Evolutionary conservation across 2,797 vertebrate genomes (phyloP), one percentile per base, ranked within the genome.

Genomic region (Platyrinchus mystaceus): DNA sequence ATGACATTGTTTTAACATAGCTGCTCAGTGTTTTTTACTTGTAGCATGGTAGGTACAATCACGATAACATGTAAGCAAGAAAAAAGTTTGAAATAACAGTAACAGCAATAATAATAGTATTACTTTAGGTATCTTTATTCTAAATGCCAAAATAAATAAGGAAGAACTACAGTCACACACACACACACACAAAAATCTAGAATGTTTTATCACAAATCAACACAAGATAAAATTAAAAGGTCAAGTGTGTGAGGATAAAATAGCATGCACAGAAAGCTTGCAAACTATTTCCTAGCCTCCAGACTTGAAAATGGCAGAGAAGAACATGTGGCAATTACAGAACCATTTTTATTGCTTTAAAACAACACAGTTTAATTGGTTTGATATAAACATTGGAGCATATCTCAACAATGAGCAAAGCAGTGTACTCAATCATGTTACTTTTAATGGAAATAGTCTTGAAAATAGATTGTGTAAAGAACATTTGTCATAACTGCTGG

Each of bases 361-460:
- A 96, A 87, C 83, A 94, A 74, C 87, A 89, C 77, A 70, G 59
- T 56, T 91, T 93, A 89, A 93, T 92, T 94, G 86, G 69, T 41
- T 91, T 77, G 37, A 93, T 91, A 95, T 87, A 97, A 96, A 94
- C 85, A 95, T 60, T 89, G 84, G 87, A 96, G 85, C 87, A 93
- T 93, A 95, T 94, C 84, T 94, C 73, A 84, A 87, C 80, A 92
- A 77, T 81, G 76, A 96, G 84, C 68, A 95, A 94, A 70, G 81
- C 82, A 78, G 44, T 37, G 12, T 53, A 95, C 70, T 93, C 95
- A 97, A 55, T 97, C 96, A 94, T 83, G 87, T 90, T 89, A 87
- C 84, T 97, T 95, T 97, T 96, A 93, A 95, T 96, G 80, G 95
- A 98, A 97, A 94, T 67, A 92, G 41, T 95, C 93, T 94, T 95